These are phyloP conservation scores for Tetragnatha versicolor DNA, from an alignment of 1,140 invertebrate species.

Conservation along the genomic window DNA sequence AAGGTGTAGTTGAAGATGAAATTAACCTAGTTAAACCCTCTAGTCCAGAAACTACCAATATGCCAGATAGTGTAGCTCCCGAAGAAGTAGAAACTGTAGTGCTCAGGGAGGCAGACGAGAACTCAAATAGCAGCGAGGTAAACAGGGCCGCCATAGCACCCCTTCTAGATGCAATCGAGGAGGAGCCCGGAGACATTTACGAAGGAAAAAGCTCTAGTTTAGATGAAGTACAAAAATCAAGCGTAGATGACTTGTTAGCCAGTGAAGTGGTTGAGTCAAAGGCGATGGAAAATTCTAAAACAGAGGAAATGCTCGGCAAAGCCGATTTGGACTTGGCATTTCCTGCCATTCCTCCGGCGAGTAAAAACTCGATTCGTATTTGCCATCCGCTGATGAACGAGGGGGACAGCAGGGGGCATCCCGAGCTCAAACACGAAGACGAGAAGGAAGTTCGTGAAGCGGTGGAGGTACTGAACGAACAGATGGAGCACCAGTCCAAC, in stretches of 20 bases:
- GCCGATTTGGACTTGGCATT: neutral
- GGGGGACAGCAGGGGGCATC: neutral
- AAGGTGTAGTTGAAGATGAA: neutral
- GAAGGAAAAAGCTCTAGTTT: neutral
- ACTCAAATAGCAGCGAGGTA: too few species aligned
- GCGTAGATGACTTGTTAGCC: neutral
- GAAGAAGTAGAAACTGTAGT: slow-evolving; percentile 19
- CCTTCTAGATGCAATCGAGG: slow-evolving; percentile 7
- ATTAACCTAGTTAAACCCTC: too few species aligned
- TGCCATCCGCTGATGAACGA: too few species aligned
- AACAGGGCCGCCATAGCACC: slow-evolving; percentile 36
- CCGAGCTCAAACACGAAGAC: slow-evolving; percentile 51
- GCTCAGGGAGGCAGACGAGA: too few species aligned
- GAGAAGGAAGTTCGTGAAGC: slow-evolving; percentile 48
- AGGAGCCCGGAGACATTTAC: neutral
- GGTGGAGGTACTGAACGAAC: slow-evolving; percentile 46
- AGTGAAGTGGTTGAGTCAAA: neutral
- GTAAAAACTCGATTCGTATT: too few species aligned
- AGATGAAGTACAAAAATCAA: neutral
- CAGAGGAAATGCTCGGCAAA: neutral
- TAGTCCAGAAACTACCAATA: too few species aligned
- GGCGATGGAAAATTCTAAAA: slow-evolving; percentile 3
- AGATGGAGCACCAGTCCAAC: slow-evolving; percentile 36
- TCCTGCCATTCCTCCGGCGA: too few species aligned
- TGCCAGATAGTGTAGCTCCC: neutral